phyloP scores from a whole-genome alignment of 2,113 vertebrate species.

The Zosterops borbonicus region DNA sequence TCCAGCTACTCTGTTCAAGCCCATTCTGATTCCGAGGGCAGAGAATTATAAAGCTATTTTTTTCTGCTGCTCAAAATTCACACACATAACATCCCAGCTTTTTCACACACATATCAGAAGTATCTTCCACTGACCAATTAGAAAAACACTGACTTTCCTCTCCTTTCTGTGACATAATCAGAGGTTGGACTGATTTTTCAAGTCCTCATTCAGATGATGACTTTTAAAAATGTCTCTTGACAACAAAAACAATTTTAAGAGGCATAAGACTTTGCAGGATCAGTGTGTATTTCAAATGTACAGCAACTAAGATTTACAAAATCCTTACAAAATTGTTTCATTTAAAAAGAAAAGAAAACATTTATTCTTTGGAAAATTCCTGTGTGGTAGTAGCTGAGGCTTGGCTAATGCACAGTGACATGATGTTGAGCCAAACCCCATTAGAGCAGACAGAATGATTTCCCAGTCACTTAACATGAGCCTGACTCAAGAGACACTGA shows the following conservation, averaged over 20 bases:
- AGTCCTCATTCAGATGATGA: background rate
- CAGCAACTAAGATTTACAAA: background rate
- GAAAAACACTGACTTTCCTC: background rate
- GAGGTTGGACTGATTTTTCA: background rate
- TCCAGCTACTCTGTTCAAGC: background rate
- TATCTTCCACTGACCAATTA: background rate
- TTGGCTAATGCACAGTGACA: conserved; percentile 28
- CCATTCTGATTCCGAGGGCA: background rate
- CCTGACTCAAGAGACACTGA: conserved; percentile 1
- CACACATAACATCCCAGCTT: background rate
- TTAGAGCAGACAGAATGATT: conserved; percentile 20
- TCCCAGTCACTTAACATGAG: conserved; percentile 30
- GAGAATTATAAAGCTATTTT: background rate
- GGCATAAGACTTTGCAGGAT: background rate
- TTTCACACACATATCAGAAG: background rate
- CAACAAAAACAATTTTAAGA: background rate
- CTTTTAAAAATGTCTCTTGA: background rate
- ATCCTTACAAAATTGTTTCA: background rate
- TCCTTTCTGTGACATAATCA: background rate
- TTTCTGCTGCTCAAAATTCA: background rate
- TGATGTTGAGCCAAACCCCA: background rate
- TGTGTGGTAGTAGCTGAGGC: background rate
- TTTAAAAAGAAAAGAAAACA: background rate
- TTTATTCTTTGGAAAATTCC: background rate
- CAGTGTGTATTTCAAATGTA: background rate